A percentile compares a stretch with the other conserved stretches of the same genome.
Evolutionary conservation across 2,888 invertebrate genomes (phyloP).

Genomic region (Sipha maydis): DNA sequence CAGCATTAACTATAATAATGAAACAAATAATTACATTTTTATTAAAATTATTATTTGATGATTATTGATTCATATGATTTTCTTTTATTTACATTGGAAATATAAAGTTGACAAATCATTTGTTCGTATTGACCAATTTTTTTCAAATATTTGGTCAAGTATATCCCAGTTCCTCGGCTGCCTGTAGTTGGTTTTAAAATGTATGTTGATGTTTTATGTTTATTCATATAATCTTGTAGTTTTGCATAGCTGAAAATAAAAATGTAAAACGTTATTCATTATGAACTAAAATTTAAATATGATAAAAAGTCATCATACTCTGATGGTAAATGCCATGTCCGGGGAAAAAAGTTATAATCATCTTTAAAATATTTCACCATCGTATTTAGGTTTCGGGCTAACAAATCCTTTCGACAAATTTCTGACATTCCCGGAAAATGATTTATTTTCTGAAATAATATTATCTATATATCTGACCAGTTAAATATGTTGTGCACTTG

Average conservation of each 20-base stretch:
- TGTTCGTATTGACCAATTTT: conserved; percentile 83
- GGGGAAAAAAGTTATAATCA: conserved; percentile 92
- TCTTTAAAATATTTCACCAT: conserved; percentile 89
- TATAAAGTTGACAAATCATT: conserved; percentile 86
- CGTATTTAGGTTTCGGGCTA: conserved; percentile 88
- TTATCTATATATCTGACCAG: no score
- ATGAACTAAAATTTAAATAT: no score
- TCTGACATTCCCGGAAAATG: conserved; percentile 93
- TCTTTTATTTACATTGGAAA: conserved; percentile 68
- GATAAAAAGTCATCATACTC: not conserved
- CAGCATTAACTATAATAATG: conserved; percentile 75
- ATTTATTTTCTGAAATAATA: conserved; percentile 75
- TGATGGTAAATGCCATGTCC: conserved; percentile 88
- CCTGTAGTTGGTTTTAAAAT: conserved; percentile 93
- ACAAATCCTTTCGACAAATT: conserved; percentile 87
- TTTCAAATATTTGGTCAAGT: conserved; percentile 83
- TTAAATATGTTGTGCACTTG: no score
- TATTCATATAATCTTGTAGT: conserved; percentile 1
- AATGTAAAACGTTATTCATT: no score
- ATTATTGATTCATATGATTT: not conserved
- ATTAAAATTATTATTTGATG: no score
- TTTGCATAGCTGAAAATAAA: conserved; percentile 13
- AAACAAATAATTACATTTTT: no score
- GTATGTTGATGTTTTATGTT: conserved; percentile 75
- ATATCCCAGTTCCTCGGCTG: conserved; percentile 90